Conservation (phyloP, 2,888 invertebrate genomes). For the Cheilosia pagana region DNA sequence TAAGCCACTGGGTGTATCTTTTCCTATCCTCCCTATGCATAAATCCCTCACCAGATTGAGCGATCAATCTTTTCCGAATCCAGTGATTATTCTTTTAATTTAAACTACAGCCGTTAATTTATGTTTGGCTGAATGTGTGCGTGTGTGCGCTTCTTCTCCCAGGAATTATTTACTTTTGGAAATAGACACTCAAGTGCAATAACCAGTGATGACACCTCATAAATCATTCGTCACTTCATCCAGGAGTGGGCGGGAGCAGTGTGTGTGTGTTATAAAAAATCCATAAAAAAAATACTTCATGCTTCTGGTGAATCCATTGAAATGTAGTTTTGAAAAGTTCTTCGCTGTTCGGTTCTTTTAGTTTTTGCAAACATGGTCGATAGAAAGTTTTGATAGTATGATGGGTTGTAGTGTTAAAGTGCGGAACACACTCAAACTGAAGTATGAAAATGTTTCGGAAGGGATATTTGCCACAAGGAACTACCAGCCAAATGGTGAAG, state of each 20-base stretch:
- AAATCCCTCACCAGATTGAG: conserved; percentile 72
- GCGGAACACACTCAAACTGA: no score
- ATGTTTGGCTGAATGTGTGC: conserved; percentile 33
- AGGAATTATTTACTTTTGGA: conserved; percentile 66
- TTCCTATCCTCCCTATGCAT: conserved; percentile 38
- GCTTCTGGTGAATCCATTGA: conserved; percentile 50
- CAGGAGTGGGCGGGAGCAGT: conserved; percentile 33
- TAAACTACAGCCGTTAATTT: conserved; percentile 74
- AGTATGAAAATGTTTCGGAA: no score
- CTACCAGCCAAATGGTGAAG: no score
- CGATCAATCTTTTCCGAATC: conserved; percentile 70
- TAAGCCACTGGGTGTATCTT: conserved; percentile 17
- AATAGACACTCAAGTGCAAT: conserved; percentile 73
- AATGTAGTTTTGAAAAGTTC: conserved; percentile 32
- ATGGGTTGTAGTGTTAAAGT: no score
- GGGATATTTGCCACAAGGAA: no score
- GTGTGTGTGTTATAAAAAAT: conserved; percentile 55
- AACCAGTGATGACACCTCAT: conserved; percentile 73
- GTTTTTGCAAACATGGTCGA: conserved; percentile 1
- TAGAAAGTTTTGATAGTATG: no score
- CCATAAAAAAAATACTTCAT: conserved; percentile 30
- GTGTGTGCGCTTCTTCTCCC: conserved; percentile 23
- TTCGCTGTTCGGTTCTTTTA: neutral
- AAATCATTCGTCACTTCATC: conserved; percentile 66
- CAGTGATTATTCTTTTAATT: conserved; percentile 72